Conservation (phyloP, 2,888 invertebrate species). For the Listrodromus nycthemerus region DNA sequence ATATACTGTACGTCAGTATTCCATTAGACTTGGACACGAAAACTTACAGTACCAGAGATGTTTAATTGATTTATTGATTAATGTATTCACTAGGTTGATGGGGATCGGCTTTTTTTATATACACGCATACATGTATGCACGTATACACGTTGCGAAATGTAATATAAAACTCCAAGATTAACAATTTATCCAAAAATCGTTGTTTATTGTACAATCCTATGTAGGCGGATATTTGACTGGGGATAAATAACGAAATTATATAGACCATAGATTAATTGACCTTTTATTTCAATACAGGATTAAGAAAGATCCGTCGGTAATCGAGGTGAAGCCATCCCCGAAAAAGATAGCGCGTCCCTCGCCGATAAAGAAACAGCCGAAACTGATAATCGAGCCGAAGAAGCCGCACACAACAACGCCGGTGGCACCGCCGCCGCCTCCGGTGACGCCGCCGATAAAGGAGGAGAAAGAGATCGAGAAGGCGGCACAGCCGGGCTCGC, state of each 20-base stretch:
- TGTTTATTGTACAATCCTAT: no score
- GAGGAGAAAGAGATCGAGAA: conserved; percentile 80
- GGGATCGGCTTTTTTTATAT: no score
- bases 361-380: conserved; percentile 84
- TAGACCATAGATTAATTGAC: not conserved
- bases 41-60: no score
- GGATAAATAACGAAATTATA: not conserved
- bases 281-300: conserved; percentile 74
- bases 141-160: no score
- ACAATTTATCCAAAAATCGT: no score
- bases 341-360: conserved; percentile 88
- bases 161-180: no score
- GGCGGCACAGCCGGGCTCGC: conserved; percentile 84
- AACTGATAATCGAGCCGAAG: conserved; percentile 72
- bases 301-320: conserved; percentile 81
- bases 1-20: no score
- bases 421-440: conserved; percentile 61
- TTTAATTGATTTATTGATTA: no score
- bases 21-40: no score
- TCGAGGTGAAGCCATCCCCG: conserved; percentile 86
- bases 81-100: no score
- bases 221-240: not conserved
- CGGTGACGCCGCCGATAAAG: conserved; percentile 80
- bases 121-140: no score
- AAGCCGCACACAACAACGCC: conserved; percentile 62